Evolutionary conservation across 2,888 invertebrate species (phyloP), one percentile per base, ranked within the genome.

Genomic region (Andrena trimmerana): DNA sequence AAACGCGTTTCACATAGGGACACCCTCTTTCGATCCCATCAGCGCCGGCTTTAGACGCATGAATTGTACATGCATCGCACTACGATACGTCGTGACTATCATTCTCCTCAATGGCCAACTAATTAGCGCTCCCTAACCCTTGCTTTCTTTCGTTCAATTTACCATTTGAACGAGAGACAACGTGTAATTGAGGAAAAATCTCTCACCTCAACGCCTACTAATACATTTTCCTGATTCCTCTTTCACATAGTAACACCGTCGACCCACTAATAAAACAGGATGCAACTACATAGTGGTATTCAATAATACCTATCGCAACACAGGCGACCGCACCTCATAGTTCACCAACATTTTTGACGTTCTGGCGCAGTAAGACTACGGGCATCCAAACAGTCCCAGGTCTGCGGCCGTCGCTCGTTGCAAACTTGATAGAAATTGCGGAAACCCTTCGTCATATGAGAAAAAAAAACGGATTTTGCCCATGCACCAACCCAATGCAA

Each of bases 11-110:
- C 60, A 84, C 81, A 69, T 78, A 69, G 65, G 59, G 84, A 50
- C 65, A 70, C 71, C 72, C 80, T 70, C 7, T 65, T 57, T 73
- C 83, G 70, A 62, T 72, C 75, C 78, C 75, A 86, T 85, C 83
- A 87, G 69, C 86, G 67, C 67, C 24, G 42, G 31, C 83, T 85
- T 80, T 65, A 52, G 67, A 81, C 70, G 20, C 80, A 75, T 83
- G 80, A 85, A 86, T 86, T 80, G 77, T 86, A 70, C 66, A 83
- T 86, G 76, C 73, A 59, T 48, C 36, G 20, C 60, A 77, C 75
- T 72, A 67, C 80, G 83, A 86, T 85, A 80, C 83, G 63, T 68
- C 33, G 50, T 33, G 62, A 50, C 63, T 76, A 83, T 78, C 79
- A 69, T 81, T 31, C 78, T 62, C 60, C 75, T 74, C 59, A 74